These are phyloP conservation scores for Cinara cedri DNA, from an alignment of 2,888 invertebrate species.

Conservation along the genomic window DNA sequence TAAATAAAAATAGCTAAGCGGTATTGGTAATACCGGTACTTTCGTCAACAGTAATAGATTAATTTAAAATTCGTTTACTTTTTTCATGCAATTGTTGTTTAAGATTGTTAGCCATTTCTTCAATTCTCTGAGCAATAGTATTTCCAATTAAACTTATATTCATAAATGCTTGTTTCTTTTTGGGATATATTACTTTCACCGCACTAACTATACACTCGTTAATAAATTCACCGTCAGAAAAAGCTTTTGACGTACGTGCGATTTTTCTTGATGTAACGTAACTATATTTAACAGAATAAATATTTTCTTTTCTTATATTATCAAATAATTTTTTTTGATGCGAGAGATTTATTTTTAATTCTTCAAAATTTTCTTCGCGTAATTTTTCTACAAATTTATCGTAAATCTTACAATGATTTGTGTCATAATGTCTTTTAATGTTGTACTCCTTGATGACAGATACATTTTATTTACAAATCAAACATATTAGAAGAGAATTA, in stretches of 20 bases:
- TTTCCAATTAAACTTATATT: constrained; percentile 46
- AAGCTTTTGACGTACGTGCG: constrained; percentile 41
- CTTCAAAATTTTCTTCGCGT: constrained; percentile 28
- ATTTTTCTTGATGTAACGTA: constrained; percentile 24
- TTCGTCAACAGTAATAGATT: constrained; percentile 32
- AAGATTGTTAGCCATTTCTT: constrained; percentile 33
- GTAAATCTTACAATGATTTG: constrained; percentile 12
- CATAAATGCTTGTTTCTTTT: constrained; percentile 49
- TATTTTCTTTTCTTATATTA: constrained; percentile 30
- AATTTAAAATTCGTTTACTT: constrained; percentile 2
- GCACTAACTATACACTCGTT: constrained; percentile 46
- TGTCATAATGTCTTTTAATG: constrained; percentile 25
- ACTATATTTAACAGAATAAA: constrained; percentile 36
- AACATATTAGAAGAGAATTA: constrained; percentile 21
- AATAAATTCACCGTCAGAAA: constrained; percentile 51
- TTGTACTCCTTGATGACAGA: constrained; percentile 18
- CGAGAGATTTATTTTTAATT: neutral
- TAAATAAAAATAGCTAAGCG: constrained; percentile 27
- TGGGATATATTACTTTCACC: constrained; percentile 53
- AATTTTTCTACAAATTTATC: constrained; percentile 15
- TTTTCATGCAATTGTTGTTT: constrained; percentile 28
- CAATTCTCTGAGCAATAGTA: constrained; percentile 44
- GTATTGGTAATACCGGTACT: constrained; percentile 26
- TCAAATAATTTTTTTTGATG: constrained; percentile 1
- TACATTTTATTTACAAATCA: constrained; percentile 13